phyloP scores from a whole-genome alignment of 2,113 vertebrate genomes.

The Canis aureus region DNA sequence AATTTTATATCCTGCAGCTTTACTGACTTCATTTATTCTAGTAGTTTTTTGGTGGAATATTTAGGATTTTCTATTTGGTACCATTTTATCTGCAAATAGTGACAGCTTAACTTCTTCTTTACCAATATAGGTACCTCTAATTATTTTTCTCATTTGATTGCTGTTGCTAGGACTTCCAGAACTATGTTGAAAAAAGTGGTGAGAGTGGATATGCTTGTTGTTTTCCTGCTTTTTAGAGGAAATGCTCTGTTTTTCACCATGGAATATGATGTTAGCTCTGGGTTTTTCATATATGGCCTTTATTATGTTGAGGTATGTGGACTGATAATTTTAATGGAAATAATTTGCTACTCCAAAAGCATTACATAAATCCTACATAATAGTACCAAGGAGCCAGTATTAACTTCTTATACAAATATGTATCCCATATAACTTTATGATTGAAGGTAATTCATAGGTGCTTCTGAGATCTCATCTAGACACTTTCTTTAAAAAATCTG shows the following conservation, averaged over 20 bases:
- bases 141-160: not conserved
- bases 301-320: not conserved
- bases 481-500: slow-evolving; percentile 50
- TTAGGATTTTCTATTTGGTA: not conserved
- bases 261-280: not conserved
- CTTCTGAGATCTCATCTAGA: not conserved
- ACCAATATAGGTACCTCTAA: not conserved
- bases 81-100: not conserved
- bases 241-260: not conserved
- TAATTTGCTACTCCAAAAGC: slow-evolving; percentile 36
- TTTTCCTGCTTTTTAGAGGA: not conserved
- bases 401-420: slow-evolving; percentile 15
- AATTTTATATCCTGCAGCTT: not conserved
- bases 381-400: not conserved
- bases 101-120: not conserved
- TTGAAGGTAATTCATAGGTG: not conserved
- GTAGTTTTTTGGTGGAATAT: not conserved
- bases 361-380: slow-evolving; percentile 13
- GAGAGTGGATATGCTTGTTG: not conserved
- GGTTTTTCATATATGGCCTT: not conserved
- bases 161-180: not conserved
- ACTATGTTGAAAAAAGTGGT: not conserved
- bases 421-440: not conserved
- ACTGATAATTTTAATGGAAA: slow-evolving; percentile 4
- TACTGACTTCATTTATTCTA: not conserved